Conservation (phyloP, 2,888 invertebrate genomes). For the Stenolophus ochropezus region DNA sequence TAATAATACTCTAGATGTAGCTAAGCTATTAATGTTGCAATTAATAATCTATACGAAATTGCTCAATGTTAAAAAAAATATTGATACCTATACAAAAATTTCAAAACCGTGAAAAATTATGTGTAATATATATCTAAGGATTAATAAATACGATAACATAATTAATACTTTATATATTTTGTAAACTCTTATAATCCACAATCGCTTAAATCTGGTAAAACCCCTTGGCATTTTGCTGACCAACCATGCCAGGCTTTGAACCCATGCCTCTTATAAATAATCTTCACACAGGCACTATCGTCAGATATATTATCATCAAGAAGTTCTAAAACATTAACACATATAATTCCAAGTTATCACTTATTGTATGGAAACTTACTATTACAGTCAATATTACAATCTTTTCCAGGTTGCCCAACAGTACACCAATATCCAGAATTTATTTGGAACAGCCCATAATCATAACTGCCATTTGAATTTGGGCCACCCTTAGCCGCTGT, state of each 20-base stretch:
- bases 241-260: constrained; percentile 73
- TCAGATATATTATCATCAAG: constrained; percentile 68
- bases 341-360: not conserved
- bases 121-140: no score
- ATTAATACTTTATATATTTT: no score
- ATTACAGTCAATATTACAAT: constrained; percentile 72
- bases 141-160: not conserved
- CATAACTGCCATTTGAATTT: constrained; percentile 75
- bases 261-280: constrained; percentile 69
- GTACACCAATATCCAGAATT: constrained; percentile 74
- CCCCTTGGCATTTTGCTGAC: constrained; percentile 68
- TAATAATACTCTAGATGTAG: no score
- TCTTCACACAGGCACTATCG: constrained; percentile 71
- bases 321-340: constrained; percentile 70
- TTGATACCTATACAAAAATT: no score
- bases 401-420: constrained; percentile 71
- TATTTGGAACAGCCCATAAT: constrained; percentile 75
- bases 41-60: no score
- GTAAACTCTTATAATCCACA: constrained; percentile 33
- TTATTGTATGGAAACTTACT: constrained; percentile 66
- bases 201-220: constrained; percentile 61
- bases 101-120: no score
- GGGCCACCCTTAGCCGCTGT: constrained; percentile 73
- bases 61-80: no score
- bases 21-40: no score